Evolutionary conservation across 2,888 invertebrate species (phyloP), one percentile per base, ranked within the genome.

Genomic region (Lampropteryx suffumata): DNA sequence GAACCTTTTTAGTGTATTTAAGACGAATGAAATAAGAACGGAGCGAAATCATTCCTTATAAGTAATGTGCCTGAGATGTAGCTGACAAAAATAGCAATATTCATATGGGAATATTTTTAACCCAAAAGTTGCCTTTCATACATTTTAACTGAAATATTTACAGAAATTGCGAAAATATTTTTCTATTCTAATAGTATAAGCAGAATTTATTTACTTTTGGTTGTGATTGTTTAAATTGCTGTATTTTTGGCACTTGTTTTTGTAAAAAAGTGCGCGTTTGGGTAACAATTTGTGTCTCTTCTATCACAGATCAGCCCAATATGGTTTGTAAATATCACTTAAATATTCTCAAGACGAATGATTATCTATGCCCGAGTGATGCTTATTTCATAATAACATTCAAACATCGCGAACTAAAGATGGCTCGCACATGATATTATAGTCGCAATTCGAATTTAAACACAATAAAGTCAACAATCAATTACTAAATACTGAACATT

Each of bases 161-260:
- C 34, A 44, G 43, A 56, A 50, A 56, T 46, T 47, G 48, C 52
- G 14, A 50, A 39, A 52, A 56, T 61, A 61, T 61, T 58, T 61
- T 61, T 61, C 43, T 61, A 58, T 46, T 49, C 46, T 55, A 50
- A 57, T 57, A 60, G 53, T 47, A 43, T 61, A 58, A 56, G 58
- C 52, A 61, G 56, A 53, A 61, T 55, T 58, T 61, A 61, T 61
- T 58, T 61, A 56, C 52, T 47, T 56, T 61, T 47, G 61, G 61
- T 61, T 61, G 61, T 61, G 61, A 61, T 54, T 49, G 54, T 55
- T 55, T 56, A 43, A 52, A 61, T 49, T 45, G 55, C 49, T 48
- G 60, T 42, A 39, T 48, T 44, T 42, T 50, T 48, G 34, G 44
- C 51, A 44, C 39, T 39, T 51, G 34, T 46, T 39, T 46, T 26